Base-by-base conservation (phyloP, 2,113 vertebrate species). In the Bucco capensis region DNA sequence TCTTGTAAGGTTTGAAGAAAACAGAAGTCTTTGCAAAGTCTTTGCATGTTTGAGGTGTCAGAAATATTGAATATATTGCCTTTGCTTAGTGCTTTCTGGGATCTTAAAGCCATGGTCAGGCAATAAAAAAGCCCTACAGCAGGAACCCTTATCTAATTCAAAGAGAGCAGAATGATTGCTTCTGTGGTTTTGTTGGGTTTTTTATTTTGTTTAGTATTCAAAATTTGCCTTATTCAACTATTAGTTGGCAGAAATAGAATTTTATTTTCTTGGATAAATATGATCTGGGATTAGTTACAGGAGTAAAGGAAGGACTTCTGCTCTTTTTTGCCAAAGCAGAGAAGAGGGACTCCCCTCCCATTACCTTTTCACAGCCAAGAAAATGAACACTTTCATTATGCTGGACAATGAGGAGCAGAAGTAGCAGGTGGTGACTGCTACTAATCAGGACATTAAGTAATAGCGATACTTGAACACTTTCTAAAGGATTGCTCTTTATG, bases 391-490 rank as follows among this genome's bases (percentile, higher is more conserved):
- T 84, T 74, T 74, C 64, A 89, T 96, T 96, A 65, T 93, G 72
- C 85, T 47, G 83, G 88, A 94, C 94, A 94, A 94, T 85, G 84
- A 77, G 71, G 82, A 89, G 58, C 82, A 93, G 82, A 85, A 96
- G 78, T 79, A 94, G 95, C 93, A 94, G 89, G 93, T 95, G 95
- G 94, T 80, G 82, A 85, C 81, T 94, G 88, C 91, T 83, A 28
- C 84, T 91, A 91, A 94, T 91, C 87, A 88, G 87, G 78, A 94
- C 89, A 89, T 88, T 93, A 91, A 88, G 93, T 91, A 95, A 91
- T 54, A 92, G 91, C 88, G 4, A 4, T 80, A 80, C 75, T 95
- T 57, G 87, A 94, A 58, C 74, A 62, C 64, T 92, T 89, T 91
- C 71, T 58, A 89, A 93, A 95, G 95, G 77, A 88, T 95, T 92